Evolutionary conservation across 2,113 vertebrate genomes (phyloP), one percentile per base, ranked within the genome.

Genomic region (Mormyrus iriodes): DNA sequence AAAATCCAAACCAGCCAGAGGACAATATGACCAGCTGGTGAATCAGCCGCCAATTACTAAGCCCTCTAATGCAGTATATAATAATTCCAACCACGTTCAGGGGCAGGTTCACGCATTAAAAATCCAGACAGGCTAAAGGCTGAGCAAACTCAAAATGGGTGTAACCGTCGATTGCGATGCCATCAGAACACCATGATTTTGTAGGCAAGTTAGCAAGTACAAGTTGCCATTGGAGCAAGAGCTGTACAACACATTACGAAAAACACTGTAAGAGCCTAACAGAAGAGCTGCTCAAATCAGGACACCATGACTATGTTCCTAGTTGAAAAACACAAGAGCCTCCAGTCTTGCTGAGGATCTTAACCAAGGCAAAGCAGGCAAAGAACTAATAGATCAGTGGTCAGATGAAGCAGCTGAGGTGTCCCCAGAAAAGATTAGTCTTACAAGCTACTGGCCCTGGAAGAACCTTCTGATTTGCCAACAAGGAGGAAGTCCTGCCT

Each of bases 1-100:
- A 88, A 91, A 92, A 94, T 92, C 88, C 92, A 87, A 46, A 73
- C 46, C 0, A 91, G 86, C 85, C 42, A 48, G 73, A 17, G 91
- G 89, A 91, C 48, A 42, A 46, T 15, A 19, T 76, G 15, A 86
- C 27, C 86, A 52, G 24, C 65, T 10, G 21, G 85, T 93, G 93
- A 91, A 88, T 93, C 93, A 92, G 89, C 91, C 53, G 93, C 94
- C 91, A 94, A 94, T 94, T 94, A 95, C 95, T 93, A 92, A 95
- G 91, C 88, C 88, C 89, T 90, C 93, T 94, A 79, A 79, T 79
- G 31, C 73, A 95, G 94, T 93, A 58, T 31, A 21, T 53, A 95
- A 94, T 93, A 92, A 93, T 94, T 42, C 83, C 89, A 85, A 21
- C 44, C 52, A 58, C 19, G 42, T 52, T 73, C 88, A 3, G 51